Evolutionary conservation across 2,113 vertebrate species (phyloP).

Genomic region (Gadus macrocephalus): DNA sequence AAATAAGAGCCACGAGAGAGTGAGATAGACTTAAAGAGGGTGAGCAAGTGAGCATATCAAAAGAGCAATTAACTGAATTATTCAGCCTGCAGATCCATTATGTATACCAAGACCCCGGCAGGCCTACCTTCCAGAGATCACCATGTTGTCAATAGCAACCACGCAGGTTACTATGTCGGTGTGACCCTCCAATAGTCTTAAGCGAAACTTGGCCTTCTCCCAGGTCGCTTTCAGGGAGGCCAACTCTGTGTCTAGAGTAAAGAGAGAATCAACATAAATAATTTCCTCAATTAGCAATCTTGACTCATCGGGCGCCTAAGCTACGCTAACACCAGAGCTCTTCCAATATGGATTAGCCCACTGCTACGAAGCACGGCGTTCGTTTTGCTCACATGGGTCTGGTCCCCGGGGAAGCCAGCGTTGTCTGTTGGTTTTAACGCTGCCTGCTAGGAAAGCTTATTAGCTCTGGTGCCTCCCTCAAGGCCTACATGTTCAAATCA

Average conservation of each 20-base stretch:
- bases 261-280: constrained; percentile 8
- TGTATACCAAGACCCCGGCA: constrained; percentile 27
- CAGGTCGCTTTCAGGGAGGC: constrained; percentile 58
- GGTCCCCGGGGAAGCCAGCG: constrained; percentile 34
- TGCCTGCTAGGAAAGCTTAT: constrained; percentile 35
- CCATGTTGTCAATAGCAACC: constrained; percentile 71
- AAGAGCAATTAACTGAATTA: constrained; percentile 50
- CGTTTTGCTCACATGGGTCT: constrained; percentile 45
- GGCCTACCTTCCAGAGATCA: constrained; percentile 77
- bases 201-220: constrained; percentile 72
- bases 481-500: constrained; percentile 39
- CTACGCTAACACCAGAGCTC: constrained; percentile 43
- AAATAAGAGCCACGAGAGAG: not conserved
- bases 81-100: constrained; percentile 53
- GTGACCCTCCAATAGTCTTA: constrained; percentile 73
- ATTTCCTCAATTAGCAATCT: constrained; percentile 52
- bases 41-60: constrained; percentile 31
- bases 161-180: constrained; percentile 77
- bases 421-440: constrained; percentile 43
- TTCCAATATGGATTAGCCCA: constrained; percentile 51
- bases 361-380: constrained; percentile 27
- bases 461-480: constrained; percentile 20
- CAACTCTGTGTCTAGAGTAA: constrained; percentile 59
- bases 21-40: constrained; percentile 15
- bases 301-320: constrained; percentile 43